Conservation (phyloP, 1,140 invertebrate species). For the Hesperophylax magnus region DNA sequence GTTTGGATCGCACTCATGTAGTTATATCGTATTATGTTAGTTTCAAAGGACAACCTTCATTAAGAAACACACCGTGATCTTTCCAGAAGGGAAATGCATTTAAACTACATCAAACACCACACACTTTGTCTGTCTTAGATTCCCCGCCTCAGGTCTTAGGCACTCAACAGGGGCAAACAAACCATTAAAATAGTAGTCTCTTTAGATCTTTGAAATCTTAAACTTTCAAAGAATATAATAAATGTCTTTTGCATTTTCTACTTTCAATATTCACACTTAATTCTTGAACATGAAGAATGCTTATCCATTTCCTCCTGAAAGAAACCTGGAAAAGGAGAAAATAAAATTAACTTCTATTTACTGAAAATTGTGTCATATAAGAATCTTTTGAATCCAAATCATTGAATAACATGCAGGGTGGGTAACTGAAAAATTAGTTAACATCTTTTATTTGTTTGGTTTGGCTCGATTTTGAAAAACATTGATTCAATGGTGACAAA, state of each 20-base stretch:
- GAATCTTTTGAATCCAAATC: too few species aligned
- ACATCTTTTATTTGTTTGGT: too few species aligned
- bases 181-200: background rate
- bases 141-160: background rate
- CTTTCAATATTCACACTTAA: background rate
- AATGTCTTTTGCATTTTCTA: constrained; percentile 1
- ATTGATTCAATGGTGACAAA: too few species aligned
- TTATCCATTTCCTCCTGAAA: background rate
- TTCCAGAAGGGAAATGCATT: background rate
- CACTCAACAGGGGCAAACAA: background rate
- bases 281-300: background rate
- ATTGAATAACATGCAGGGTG: too few species aligned
- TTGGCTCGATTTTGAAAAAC: too few species aligned
- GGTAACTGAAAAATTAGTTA: too few species aligned
- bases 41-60: constrained; percentile 14
- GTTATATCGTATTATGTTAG: background rate
- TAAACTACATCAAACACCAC: constrained; percentile 2
- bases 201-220: background rate
- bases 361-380: too few species aligned
- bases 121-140: background rate
- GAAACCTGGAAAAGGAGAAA: constrained; percentile 19
- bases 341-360: background rate
- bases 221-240: background rate
- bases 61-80: constrained; percentile 25
- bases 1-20: background rate